These are phyloP conservation scores for Tridacna gigas DNA, from an alignment of 2,888 invertebrate genomes.

Conservation along the genomic window DNA sequence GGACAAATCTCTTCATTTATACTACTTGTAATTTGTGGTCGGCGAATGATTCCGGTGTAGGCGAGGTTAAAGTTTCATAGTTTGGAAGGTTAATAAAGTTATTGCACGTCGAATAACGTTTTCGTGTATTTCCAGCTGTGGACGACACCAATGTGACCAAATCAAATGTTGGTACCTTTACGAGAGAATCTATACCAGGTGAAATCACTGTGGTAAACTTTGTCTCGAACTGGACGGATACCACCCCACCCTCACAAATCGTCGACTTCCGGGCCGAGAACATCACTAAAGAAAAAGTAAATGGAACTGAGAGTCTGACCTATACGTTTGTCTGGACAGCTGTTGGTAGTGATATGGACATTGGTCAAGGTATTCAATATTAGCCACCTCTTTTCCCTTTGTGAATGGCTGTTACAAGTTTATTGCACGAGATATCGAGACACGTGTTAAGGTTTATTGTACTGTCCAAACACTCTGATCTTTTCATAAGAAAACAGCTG, in stretches of 20 bases:
- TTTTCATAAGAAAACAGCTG: background rate
- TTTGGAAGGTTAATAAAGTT: no score
- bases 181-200: background rate
- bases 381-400: background rate
- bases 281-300: background rate
- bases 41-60: no score
- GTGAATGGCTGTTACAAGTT: background rate
- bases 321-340: constrained; percentile 7
- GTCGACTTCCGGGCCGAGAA: background rate
- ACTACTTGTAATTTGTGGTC: no score
- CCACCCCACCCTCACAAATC: background rate
- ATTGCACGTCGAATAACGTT: no score
- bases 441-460: no score
- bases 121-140: no score
- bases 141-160: no score
- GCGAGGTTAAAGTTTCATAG: no score
- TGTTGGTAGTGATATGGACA: background rate
- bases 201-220: background rate
- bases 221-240: background rate
- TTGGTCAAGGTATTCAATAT: background rate
- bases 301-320: background rate
- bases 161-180: background rate
- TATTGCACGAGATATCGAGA: background rate
- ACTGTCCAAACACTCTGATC: no score
- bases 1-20: no score